Evolutionary conservation across 1,140 invertebrate species (phyloP).

Genomic region (Steinernema khuongi): DNA sequence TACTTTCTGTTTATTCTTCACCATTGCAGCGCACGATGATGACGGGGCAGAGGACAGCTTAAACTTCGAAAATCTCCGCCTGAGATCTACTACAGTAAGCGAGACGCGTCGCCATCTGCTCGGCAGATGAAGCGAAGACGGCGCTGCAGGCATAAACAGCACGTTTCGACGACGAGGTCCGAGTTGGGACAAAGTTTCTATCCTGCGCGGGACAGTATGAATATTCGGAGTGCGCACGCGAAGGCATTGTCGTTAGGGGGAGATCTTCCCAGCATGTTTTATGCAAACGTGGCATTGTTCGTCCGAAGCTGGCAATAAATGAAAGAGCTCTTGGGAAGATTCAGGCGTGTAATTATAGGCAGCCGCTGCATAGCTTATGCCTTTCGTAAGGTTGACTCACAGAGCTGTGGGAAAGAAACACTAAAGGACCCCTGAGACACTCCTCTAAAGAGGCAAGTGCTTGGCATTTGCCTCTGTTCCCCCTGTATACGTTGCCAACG

Average conservation of each 20-base stretch:
- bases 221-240: not conserved
- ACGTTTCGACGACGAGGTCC: not conserved
- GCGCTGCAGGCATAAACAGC: not conserved
- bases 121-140: not conserved
- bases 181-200: not conserved
- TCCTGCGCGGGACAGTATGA: not conserved
- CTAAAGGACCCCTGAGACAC: not conserved
- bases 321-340: conserved; percentile 14
- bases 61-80: not conserved
- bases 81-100: not conserved
- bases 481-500: too few relatives aligned
- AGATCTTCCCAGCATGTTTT: not conserved
- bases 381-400: not conserved
- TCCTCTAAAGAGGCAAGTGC: not conserved
- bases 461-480: too few relatives aligned
- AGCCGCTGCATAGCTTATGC: conserved; percentile 14
- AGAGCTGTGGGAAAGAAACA: not conserved
- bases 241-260: not conserved
- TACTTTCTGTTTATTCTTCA: not conserved
- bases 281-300: conserved; percentile 12
- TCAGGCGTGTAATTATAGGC: conserved; percentile 10
- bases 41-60: not conserved
- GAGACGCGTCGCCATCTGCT: not conserved
- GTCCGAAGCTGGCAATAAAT: conserved; percentile 7
- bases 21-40: not conserved